Percentiles rank a stretch among this genome's conserved stretches.
Conservation (phyloP, 2,888 invertebrate species). For the Eulithis prunata region DNA sequence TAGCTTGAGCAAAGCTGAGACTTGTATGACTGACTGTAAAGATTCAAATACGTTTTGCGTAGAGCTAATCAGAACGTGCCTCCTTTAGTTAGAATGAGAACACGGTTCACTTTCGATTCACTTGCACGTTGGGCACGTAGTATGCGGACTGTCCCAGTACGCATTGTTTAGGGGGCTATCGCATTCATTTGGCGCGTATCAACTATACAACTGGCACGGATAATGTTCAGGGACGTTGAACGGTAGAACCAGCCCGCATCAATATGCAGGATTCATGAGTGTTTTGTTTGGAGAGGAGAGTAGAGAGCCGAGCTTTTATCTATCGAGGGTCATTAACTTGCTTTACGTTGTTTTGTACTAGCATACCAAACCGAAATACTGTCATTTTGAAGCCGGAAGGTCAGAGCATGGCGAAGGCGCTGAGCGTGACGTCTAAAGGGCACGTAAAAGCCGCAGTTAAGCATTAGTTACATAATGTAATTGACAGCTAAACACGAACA, state of each 20-base stretch:
- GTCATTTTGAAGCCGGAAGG: slow-evolving; percentile 5
- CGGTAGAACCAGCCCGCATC: not conserved
- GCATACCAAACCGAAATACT: not conserved
- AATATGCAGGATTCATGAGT: too few relatives aligned
- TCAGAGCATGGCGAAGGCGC: not conserved
- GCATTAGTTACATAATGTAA: slow-evolving; percentile 6
- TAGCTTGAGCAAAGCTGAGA: too few relatives aligned
- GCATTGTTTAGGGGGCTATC: not conserved
- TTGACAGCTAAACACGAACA: slow-evolving; percentile 19
- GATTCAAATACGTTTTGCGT: too few relatives aligned
- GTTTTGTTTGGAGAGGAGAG: too few relatives aligned
- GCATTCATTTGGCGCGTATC: slow-evolving; percentile 9
- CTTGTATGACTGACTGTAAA: too few relatives aligned
- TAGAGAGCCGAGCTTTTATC: too few relatives aligned
- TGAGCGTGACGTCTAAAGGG: slow-evolving; percentile 8
- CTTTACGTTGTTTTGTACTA: too few relatives aligned
- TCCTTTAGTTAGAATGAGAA: not conserved
- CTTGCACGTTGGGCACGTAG: slow-evolving; percentile 7
- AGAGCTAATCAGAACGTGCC: too few relatives aligned
- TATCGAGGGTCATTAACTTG: too few relatives aligned
- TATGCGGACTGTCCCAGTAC: too few relatives aligned
- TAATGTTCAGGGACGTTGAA: not conserved
- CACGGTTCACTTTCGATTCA: slow-evolving; percentile 15
- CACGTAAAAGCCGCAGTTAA: slow-evolving; percentile 2
- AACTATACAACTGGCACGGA: slow-evolving; percentile 8